A percentile compares a stretch with the other conserved stretches of the same genome.
phyloP scores from a whole-genome alignment of 2,113 vertebrate genomes.

The Xiphias gladius region DNA sequence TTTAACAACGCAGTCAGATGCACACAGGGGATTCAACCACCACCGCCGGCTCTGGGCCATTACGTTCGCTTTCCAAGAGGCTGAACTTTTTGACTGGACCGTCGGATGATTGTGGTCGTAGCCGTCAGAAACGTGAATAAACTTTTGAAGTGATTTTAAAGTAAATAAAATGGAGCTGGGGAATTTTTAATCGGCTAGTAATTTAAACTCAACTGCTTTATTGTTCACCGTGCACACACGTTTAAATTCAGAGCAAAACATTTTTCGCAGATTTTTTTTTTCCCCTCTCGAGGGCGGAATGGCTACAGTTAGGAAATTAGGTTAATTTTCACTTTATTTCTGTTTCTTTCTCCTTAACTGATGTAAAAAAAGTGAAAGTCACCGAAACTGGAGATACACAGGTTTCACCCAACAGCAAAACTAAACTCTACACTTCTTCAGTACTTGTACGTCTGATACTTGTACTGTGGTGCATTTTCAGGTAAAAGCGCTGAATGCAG shows the following conservation, averaged over 20 bases:
- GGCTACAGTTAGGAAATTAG: neutral
- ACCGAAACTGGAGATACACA: neutral
- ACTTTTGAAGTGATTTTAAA: neutral
- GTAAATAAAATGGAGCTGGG: neutral
- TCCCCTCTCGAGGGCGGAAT: neutral
- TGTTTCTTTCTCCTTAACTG: neutral
- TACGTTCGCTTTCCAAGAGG: neutral
- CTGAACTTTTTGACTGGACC: neutral
- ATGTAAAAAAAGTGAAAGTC: neutral
- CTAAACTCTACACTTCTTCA: neutral
- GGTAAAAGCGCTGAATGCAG: constrained; percentile 60
- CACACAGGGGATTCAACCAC: too few relatives aligned
- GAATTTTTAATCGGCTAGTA: neutral
- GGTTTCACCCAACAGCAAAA: neutral
- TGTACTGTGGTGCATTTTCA: neutral
- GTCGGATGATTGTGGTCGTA: neutral
- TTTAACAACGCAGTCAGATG: too few relatives aligned
- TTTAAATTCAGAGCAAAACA: neutral
- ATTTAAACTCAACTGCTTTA: neutral
- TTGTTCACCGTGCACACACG: neutral
- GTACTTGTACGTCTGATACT: neutral
- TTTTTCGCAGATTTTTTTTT: too few relatives aligned
- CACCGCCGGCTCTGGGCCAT: neutral
- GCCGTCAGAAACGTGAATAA: neutral
- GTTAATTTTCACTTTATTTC: neutral